Percentiles rank a stretch among this genome's conserved stretches.
Evolutionary conservation across 1,140 invertebrate species (phyloP).

Genomic region (Manduca sexta): DNA sequence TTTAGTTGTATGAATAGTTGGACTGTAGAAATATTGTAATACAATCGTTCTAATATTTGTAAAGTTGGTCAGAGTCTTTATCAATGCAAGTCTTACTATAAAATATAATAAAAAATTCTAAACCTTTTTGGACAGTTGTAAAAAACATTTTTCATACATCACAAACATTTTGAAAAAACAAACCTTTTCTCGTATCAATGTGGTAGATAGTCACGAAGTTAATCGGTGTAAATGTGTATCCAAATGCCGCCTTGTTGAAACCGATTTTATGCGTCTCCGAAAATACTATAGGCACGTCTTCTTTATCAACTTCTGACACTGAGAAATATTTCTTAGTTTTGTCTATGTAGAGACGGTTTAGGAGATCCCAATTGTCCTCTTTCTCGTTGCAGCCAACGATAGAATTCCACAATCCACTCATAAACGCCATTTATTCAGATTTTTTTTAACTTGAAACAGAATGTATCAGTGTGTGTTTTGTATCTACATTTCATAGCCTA

Average conservation of each 20-base stretch:
- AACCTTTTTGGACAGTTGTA: no score
- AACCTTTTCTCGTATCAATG: slow-evolving; percentile 80
- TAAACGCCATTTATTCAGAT: slow-evolving; percentile 61
- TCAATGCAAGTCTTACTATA: no score
- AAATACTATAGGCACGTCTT: slow-evolving; percentile 76
- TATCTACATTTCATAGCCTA: no score
- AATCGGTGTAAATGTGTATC: slow-evolving; percentile 74
- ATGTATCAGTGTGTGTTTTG: no score
- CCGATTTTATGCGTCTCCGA: slow-evolving; percentile 64
- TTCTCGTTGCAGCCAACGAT: slow-evolving; percentile 59
- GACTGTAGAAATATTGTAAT: no score
- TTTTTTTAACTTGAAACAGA: slow-evolving; percentile 8
- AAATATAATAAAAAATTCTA: no score
- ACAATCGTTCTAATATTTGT: no score
- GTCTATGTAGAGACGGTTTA: slow-evolving; percentile 73
- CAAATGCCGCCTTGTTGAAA: slow-evolving; percentile 61
- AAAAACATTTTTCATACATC: background rate
- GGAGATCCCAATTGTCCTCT: slow-evolving; percentile 51
- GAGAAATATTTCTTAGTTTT: slow-evolving; percentile 78
- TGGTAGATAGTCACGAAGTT: slow-evolving; percentile 77
- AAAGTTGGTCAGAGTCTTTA: no score
- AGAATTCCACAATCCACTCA: slow-evolving; percentile 63
- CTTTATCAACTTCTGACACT: slow-evolving; percentile 78
- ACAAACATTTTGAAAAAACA: slow-evolving; percentile 17
- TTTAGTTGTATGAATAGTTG: no score